phyloP scores from a whole-genome alignment of 2,113 vertebrate genomes.

The Noturus placidus region DNA sequence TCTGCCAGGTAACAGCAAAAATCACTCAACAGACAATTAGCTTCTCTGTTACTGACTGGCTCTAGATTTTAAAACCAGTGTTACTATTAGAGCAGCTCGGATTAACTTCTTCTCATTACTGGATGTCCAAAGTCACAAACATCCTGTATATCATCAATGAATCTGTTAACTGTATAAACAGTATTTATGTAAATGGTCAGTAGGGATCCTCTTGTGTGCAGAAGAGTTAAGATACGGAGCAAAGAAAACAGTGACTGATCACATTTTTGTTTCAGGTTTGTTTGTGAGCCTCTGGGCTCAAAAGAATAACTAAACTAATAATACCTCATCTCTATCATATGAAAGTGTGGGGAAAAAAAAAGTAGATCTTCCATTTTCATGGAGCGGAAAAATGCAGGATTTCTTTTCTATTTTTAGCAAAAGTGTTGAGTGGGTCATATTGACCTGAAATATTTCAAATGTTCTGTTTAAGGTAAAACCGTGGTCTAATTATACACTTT shows the following conservation, averaged over 20 bases:
- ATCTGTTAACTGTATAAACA: no score
- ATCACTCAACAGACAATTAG: not conserved
- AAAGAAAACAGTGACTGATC: not conserved
- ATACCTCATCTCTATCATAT: not conserved
- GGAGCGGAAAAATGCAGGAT: not conserved
- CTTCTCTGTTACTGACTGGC: not conserved
- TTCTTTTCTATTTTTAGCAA: not conserved
- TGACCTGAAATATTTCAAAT: not conserved
- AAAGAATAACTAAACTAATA: not conserved
- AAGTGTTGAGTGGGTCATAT: not conserved
- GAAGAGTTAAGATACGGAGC: no score
- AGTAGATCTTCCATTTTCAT: not conserved
- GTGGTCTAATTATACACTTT: not conserved
- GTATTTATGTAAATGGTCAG: not conserved
- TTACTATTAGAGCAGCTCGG: not conserved
- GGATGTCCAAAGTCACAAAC: not conserved
- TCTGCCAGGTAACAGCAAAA: constrained; percentile 71
- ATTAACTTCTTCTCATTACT: not conserved
- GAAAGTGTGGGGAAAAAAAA: not conserved
- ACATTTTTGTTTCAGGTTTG: no score
- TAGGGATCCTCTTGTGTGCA: not conserved
- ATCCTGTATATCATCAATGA: not conserved
- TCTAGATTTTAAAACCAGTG: no score
- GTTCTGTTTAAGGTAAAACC: not conserved
- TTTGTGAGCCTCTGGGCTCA: not conserved